Conservation (phyloP, 2,797 vertebrate species). For the Helicolenus hilgendorfi region DNA sequence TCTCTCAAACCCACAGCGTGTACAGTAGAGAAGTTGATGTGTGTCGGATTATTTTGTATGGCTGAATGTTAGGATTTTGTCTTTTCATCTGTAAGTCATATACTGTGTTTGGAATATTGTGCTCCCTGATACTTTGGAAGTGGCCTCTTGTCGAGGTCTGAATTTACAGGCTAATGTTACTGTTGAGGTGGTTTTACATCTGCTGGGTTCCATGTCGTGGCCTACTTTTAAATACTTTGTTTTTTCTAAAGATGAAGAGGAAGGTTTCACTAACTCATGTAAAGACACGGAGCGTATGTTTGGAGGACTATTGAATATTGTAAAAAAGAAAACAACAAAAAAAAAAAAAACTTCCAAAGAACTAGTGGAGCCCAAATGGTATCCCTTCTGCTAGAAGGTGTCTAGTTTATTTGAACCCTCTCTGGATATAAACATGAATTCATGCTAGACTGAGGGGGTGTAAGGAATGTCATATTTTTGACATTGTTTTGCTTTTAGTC, state of each 20-base stretch:
- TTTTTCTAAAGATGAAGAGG: conserved; percentile 85
- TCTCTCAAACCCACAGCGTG: conserved; percentile 75
- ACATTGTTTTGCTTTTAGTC: conserved; percentile 88
- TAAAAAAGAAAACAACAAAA: conserved; percentile 13
- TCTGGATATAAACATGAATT: conserved; percentile 81
- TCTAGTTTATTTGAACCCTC: conserved; percentile 85
- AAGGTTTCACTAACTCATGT: conserved; percentile 80
- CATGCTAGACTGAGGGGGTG: conserved; percentile 81
- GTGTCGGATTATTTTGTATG: conserved; percentile 85
- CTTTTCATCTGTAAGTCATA: conserved; percentile 85
- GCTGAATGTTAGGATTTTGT: conserved; percentile 87
- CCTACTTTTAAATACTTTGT: conserved; percentile 87
- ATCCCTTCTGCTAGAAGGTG: conserved; percentile 87
- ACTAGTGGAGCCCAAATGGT: conserved; percentile 88
- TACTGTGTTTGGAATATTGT: conserved; percentile 88
- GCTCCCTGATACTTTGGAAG: conserved; percentile 87
- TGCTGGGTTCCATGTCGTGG: conserved; percentile 90
- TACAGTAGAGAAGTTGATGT: conserved; percentile 75
- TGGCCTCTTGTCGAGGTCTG: conserved; percentile 84
- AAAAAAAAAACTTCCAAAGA: conserved; percentile 82
- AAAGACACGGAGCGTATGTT: conserved; percentile 71
- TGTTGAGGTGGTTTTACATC: conserved; percentile 93
- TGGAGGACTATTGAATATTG: conserved; percentile 84
- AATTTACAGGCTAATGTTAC: conserved; percentile 87
- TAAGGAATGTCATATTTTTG: conserved; percentile 83